Percentiles rank a stretch among this genome's conserved stretches.
phyloP scores from a whole-genome alignment of 1,140 invertebrate genomes.

The Psilanteris sp. region DNA sequence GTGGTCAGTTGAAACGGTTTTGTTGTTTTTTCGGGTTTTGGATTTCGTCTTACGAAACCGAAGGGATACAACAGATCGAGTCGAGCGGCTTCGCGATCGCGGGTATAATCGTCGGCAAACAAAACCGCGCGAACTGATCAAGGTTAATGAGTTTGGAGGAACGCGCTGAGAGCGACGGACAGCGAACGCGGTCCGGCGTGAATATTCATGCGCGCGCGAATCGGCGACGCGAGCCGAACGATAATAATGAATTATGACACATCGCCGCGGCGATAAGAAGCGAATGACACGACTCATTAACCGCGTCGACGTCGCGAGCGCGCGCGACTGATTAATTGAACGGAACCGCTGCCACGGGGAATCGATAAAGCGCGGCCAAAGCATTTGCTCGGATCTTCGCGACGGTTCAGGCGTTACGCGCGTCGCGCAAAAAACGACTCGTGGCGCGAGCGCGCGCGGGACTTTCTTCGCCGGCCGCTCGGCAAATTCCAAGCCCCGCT shows the following conservation, averaged over 20 bases:
- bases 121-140: too few species aligned
- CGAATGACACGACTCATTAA: constrained; percentile 59
- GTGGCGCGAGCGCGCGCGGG: constrained; percentile 20
- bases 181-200: too few species aligned
- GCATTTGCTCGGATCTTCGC: constrained; percentile 13
- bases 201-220: constrained; percentile 33
- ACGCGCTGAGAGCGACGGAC: too few species aligned
- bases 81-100: too few species aligned
- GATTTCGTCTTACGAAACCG: too few species aligned
- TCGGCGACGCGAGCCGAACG: constrained; percentile 11
- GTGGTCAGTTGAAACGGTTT: too few species aligned
- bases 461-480: neutral
- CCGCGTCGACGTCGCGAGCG: constrained; percentile 17
- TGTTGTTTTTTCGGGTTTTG: too few species aligned
- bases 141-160: too few species aligned
- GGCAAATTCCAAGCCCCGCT: constrained; percentile 21
- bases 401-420: constrained; percentile 11
- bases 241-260: constrained; percentile 60
- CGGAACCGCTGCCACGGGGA: constrained; percentile 21
- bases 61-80: too few species aligned
- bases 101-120: too few species aligned
- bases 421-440: constrained; percentile 21
- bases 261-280: constrained; percentile 48
- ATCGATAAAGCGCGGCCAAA: constrained; percentile 33
- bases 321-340: constrained; percentile 50